Base-by-base conservation (phyloP, 2,797 vertebrate genomes). In the Anas capensis region DNA sequence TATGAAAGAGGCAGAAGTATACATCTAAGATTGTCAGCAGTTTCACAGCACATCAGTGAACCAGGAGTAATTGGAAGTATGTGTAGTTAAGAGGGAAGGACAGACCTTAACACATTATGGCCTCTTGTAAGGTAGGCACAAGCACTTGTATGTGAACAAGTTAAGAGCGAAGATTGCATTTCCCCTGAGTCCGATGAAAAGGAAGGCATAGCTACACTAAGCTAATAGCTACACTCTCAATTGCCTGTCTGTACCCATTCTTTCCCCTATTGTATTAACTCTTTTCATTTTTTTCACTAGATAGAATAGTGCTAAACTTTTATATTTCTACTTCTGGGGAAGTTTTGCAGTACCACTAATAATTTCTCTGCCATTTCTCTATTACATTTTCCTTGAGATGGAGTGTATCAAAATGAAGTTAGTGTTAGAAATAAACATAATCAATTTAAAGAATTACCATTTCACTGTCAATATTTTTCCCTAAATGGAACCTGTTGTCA, bases 31-130 rank as follows among this genome's bases (percentile, higher is more conserved):
- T 56, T 54, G 27, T 46, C 73, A 79, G 24, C 26, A 58, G 44
- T 69, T 33, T 15, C 27, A 4, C 2, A 19, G 20, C 53, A 34
- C 13, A 17, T 12, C 21, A 21, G 21, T 11, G 65, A 91, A 27
- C 31, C 33, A 36, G 17, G 33, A 9, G 21, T 10, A 27, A 8
- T 21, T n/a, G 46, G 36, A 44, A 40, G 6, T 11, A 2, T 14
- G 48, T 20, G 7, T 57, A 13, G 8, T 18, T 75, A 34, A 75
- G 82, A 65, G 33, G n/a, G 42, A 76, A 76, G 34, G 65, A 34
- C 8, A 54, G 68, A 66, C 7, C 21, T 58, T 81, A 44, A 7
- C 48, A n/a, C 0, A 0, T 53, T 34, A 8, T 0, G 0, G 10
- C 27, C 27, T 44, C 23, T 29, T 85, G 66, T 0, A 3, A 46